A percentile compares a stretch with the other conserved stretches of the same genome.
Conservation (phyloP, 1,140 invertebrate species). For the Chrysoperla carnea region DNA sequence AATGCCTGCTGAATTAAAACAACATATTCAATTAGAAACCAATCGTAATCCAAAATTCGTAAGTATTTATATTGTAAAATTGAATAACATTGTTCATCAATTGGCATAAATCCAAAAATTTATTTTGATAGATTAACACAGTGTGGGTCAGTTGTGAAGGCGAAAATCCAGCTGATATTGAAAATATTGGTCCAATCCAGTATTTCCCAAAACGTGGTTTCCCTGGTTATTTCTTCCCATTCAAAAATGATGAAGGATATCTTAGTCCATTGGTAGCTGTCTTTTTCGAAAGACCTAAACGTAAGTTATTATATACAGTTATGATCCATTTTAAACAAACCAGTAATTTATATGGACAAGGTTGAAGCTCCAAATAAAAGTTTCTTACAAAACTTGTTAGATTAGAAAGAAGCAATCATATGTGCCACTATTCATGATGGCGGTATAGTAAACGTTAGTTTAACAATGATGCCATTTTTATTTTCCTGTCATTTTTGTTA, state of each 20-base stretch:
- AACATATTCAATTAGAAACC: constrained; percentile 38
- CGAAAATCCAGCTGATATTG: constrained; percentile 33
- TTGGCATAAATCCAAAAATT: constrained; percentile 9
- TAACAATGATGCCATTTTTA: no score
- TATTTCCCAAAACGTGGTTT: constrained; percentile 27
- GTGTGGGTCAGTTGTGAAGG: constrained; percentile 34
- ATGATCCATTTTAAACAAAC: background rate
- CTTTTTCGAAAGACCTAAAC: constrained; percentile 59
- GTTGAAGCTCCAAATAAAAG: no score
- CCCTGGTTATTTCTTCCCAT: constrained; percentile 35
- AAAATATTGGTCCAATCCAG: constrained; percentile 31
- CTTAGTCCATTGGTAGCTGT: constrained; percentile 37
- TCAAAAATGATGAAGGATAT: constrained; percentile 28
- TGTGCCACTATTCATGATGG: no score
- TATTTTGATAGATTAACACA: constrained; percentile 24
- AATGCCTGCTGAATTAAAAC: constrained; percentile 58
- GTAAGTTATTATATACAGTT: constrained; percentile 31
- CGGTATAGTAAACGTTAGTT: no score
- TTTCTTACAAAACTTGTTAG: no score
- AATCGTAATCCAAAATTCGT: constrained; percentile 15
- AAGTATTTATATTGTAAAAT: constrained; percentile 4
- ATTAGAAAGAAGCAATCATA: no score
- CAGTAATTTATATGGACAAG: no score
- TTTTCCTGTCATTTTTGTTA: no score
- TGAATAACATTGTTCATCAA: no score